Conservation (phyloP, 2,113 vertebrate genomes). For the Hippocampus zosterae region DNA sequence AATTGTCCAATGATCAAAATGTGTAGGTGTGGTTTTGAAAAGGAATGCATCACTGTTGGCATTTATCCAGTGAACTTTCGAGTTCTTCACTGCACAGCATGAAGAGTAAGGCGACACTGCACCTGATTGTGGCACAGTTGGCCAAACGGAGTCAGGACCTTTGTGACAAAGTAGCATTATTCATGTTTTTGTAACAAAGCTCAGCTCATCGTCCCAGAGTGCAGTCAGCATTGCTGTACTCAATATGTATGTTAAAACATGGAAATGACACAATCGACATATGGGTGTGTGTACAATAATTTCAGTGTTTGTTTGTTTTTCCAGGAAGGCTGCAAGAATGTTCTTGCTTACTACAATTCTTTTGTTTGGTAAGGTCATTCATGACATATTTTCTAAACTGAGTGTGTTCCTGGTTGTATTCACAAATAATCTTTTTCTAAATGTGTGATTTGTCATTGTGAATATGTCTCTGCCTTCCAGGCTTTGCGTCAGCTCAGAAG, state of each 20-base stretch:
- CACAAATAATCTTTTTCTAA: background rate
- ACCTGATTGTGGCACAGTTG: conserved; percentile 22
- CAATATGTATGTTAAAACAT: background rate
- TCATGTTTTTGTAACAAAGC: conserved; percentile 27
- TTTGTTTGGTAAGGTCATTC: conserved; percentile 60
- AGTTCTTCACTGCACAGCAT: conserved; percentile 30
- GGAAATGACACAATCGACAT: background rate
- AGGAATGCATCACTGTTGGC: conserved; percentile 50
- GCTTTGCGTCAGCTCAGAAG: conserved; percentile 61
- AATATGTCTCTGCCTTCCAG: conserved; percentile 34
- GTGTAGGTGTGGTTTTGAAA: conserved; percentile 12
- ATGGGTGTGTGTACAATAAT: background rate
- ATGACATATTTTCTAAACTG: background rate
- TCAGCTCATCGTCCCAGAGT: conserved; percentile 7
- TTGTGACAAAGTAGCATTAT: conserved; percentile 18
- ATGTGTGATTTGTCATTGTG: background rate
- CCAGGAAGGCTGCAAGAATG: conserved; percentile 53
- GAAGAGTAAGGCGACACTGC: conserved; percentile 19
- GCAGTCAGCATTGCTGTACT: conserved; percentile 24
- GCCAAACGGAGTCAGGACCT: conserved; percentile 13
- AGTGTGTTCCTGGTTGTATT: background rate
- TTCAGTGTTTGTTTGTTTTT: background rate
- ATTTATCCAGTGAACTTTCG: conserved; percentile 49
- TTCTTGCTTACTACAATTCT: conserved; percentile 50
- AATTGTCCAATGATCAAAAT: background rate